A percentile compares a stretch with the other conserved stretches of the same genome.
Evolutionary conservation across 2,113 vertebrate genomes (phyloP).

Genomic region (Mesocricetus auratus): DNA sequence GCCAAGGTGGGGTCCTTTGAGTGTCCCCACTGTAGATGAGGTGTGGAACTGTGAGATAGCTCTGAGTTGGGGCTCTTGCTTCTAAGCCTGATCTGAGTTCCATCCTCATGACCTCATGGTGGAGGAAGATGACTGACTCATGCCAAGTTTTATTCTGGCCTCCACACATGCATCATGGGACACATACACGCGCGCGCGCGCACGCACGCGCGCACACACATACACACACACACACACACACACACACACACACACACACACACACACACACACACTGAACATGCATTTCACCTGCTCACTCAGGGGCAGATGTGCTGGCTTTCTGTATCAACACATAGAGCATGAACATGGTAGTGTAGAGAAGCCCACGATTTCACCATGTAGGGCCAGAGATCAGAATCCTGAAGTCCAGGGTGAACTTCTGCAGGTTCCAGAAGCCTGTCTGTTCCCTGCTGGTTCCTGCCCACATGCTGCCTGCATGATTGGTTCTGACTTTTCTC

Average conservation of each 20-base stretch:
- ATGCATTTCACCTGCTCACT: not conserved
- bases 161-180: not conserved
- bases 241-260: too few species aligned
- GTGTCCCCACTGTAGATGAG: rapidly evolving
- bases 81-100: not conserved
- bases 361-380: not conserved
- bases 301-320: not conserved
- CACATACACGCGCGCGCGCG: too few species aligned
- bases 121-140: not conserved
- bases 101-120: not conserved
- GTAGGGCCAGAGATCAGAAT: too few species aligned
- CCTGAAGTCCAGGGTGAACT: rapidly evolving
- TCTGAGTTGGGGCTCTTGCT: not conserved
- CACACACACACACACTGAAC: not conserved
- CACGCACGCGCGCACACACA: too few species aligned
- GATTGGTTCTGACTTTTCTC: not conserved
- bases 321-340: not conserved
- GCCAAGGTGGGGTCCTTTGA: not conserved
- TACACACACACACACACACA: too few species aligned
- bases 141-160: not conserved
- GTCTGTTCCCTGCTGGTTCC: rapidly evolving
- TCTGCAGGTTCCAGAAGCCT: too few species aligned
- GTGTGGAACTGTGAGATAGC: not conserved
- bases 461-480: rapidly evolving
- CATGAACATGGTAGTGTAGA: not conserved